Base-by-base conservation (phyloP, 2,113 vertebrate genomes). In the Gallinago paraguaiae region DNA sequence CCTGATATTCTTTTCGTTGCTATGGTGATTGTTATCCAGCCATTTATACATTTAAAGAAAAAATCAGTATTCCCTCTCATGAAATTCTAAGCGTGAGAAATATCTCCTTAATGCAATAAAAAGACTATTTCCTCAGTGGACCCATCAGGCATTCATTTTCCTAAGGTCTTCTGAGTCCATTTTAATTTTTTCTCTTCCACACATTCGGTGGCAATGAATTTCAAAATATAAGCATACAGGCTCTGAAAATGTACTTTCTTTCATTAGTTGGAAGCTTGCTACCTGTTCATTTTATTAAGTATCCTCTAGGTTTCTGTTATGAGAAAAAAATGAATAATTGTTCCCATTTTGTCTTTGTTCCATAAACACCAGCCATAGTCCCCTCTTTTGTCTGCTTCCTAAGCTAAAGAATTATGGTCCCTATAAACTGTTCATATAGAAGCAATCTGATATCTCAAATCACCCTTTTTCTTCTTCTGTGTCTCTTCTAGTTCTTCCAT, bases 11-110 rank as follows among this genome's bases (percentile, higher is more conserved):
- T 65, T 95, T 50, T 56, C 0, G 93, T 97, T 96, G 90, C 95
- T 84, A 96, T 94, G 90, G 96, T 88, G 90, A 97, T 86, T 88
- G 80, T 77, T 96, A 93, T 84, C 65, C 48, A 93, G 72, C 53
- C 82, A 81, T 88, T 96, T 96, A 95, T 79, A 93, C 45, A 63
- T 86, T 94, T 88, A 96, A 93, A 88, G 64, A 86, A 92, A 94
- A 96, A 83, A 70, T 71, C 72, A 86, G 80, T 88, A 92, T 92
- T 96, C 64, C 9, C 20, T 88, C 61, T 86, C 80, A 95, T 84
- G 93, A 93, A 90, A 95, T 90, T 81, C 65, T 75, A 93, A 94
- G 48, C 60, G 31, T 83, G 80, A 86, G 80, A 94, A 94, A 84
- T 92, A 86, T 45, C 74, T 78, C 64, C 80, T 86, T 92, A 95